Conservation (phyloP, 2,113 vertebrate genomes). For the Bubo scandiacus region DNA sequence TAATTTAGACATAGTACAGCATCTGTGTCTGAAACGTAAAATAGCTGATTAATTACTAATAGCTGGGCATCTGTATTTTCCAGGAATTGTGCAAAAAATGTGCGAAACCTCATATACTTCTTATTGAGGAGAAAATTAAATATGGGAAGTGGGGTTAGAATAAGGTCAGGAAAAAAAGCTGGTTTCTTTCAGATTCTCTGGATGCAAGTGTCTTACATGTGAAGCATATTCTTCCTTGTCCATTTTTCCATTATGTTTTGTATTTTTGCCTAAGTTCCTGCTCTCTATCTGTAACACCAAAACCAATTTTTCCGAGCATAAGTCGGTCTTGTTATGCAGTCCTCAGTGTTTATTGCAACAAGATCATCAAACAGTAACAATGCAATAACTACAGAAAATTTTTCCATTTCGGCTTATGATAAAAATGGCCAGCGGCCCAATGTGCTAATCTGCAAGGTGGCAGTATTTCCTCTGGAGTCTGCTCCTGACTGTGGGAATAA, state of each 20-base stretch:
- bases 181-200: neutral
- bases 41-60: neutral
- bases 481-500: neutral
- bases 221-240: neutral
- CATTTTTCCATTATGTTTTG: neutral
- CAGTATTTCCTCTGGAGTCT: neutral
- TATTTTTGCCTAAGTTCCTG: neutral
- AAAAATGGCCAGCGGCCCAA: accelerated
- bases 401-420: neutral
- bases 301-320: neutral
- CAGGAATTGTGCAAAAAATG: neutral
- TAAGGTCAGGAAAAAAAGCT: neutral
- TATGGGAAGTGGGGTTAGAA: neutral
- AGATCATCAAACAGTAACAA: neutral
- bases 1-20: neutral
- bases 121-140: neutral
- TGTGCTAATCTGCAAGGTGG: neutral
- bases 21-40: neutral
- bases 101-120: neutral
- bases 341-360: neutral
- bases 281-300: neutral
- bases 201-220: neutral
- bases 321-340: neutral
- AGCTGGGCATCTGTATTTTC: neutral
- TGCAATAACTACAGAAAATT: neutral